phyloP scores from a whole-genome alignment of 2,888 invertebrate genomes.

The Acleris sparsana region DNA sequence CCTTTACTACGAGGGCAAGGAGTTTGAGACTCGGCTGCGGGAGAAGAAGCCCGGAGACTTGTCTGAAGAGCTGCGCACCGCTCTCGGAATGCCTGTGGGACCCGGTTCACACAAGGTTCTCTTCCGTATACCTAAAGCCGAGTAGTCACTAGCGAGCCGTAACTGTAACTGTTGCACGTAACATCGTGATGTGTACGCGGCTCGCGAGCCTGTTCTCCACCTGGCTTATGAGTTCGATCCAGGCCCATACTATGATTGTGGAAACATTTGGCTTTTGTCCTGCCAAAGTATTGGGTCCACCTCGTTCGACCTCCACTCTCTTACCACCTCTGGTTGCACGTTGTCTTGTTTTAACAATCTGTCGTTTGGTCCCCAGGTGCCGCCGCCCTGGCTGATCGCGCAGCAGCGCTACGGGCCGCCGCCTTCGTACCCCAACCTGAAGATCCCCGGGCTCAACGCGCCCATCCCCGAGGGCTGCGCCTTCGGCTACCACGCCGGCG shows the following conservation, averaged over 20 bases:
- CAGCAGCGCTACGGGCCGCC: constrained; percentile 99
- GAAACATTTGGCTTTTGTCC: too few relatives aligned
- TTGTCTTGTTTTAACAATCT: background rate
- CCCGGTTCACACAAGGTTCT: constrained; percentile 93
- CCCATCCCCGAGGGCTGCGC: constrained; percentile 99
- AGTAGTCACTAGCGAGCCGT: too few relatives aligned
- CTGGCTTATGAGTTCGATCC: too few relatives aligned
- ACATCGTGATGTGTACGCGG: too few relatives aligned
- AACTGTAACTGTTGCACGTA: too few relatives aligned
- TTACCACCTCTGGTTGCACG: too few relatives aligned
- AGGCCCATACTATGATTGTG: too few relatives aligned
- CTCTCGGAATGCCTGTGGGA: constrained; percentile 99
- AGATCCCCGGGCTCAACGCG: constrained; percentile 98
- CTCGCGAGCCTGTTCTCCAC: too few relatives aligned
- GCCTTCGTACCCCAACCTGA: constrained; percentile 98
- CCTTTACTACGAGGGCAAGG: constrained; percentile 99
- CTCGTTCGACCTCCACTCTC: too few relatives aligned
- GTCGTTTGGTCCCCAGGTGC: constrained; percentile 75
- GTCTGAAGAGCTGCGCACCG: constrained; percentile 97
- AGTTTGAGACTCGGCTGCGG: constrained; percentile 97
- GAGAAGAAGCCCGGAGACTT: constrained; percentile 99
- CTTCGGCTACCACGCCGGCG: constrained; percentile 99
- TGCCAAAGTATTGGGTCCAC: background rate
- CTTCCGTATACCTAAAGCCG: too few relatives aligned
- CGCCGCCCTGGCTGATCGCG: constrained; percentile 98